Conservation (phyloP, 2,888 invertebrate genomes). For the Caenorhabditis sp. region DNA sequence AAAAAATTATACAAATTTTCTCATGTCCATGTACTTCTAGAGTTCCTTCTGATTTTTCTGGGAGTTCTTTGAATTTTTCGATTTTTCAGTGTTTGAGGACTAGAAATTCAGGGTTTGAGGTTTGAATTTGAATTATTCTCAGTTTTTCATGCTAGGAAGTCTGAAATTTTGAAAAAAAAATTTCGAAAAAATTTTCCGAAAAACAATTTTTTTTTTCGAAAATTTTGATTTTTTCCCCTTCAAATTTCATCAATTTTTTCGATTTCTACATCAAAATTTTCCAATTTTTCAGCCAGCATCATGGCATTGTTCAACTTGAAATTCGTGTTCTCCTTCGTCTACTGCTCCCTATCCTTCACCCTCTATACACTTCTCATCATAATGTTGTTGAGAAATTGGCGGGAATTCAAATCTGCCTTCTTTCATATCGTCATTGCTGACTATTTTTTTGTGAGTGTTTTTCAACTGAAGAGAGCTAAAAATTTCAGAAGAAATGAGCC, state of each 20-base stretch:
- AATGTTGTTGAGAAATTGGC: slow-evolving; percentile 36
- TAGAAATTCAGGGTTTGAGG: too few relatives aligned
- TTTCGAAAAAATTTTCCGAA: background rate
- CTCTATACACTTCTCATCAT: slow-evolving; percentile 44
- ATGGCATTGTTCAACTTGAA: slow-evolving; percentile 24
- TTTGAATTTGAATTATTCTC: too few relatives aligned
- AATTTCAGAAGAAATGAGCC: too few relatives aligned
- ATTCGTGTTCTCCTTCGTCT: slow-evolving; percentile 21
- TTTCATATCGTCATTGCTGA: slow-evolving; percentile 46
- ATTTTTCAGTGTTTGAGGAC: background rate
- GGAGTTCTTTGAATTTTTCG: background rate
- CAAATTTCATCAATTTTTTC: background rate
- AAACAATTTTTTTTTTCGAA: background rate
- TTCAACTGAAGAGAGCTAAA: background rate
- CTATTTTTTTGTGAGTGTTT: slow-evolving; percentile 40
- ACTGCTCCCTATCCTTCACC: slow-evolving; percentile 25
- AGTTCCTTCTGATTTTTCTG: too few relatives aligned
- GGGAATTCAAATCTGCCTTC: slow-evolving; percentile 34
- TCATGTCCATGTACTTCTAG: too few relatives aligned
- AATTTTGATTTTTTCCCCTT: slow-evolving; percentile 1
- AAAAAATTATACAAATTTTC: too few relatives aligned
- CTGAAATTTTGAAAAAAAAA: background rate
- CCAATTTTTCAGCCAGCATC: background rate
- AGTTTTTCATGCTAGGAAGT: too few relatives aligned
- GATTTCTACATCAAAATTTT: background rate